Evolutionary conservation across 2,113 vertebrate species (phyloP).

Genomic region (Alouatta palliata): DNA sequence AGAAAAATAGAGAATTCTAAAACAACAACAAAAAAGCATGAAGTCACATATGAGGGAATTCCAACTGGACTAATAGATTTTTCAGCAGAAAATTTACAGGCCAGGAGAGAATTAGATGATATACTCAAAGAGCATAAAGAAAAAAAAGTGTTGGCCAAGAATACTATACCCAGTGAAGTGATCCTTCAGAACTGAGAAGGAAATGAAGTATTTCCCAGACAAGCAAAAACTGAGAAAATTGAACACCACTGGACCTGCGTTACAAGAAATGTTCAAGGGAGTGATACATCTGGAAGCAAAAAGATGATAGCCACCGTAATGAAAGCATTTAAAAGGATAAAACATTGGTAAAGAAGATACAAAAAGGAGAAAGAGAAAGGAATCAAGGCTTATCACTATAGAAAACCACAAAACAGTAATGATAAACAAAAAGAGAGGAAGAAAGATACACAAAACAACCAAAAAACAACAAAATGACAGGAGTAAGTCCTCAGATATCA

Average conservation of each 20-base stretch:
- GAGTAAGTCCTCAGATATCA: neutral
- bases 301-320: neutral
- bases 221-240: neutral
- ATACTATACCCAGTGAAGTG: neutral
- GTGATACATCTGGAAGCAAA: neutral
- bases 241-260: neutral
- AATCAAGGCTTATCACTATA: neutral
- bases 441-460: neutral
- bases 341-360: neutral
- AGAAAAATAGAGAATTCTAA: neutral
- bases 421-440: neutral
- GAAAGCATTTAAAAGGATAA: neutral
- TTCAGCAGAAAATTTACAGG: neutral
- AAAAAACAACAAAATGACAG: neutral
- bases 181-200: neutral
- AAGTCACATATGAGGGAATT: neutral
- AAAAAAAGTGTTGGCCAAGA: neutral
- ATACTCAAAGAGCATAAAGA: neutral
- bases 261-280: neutral
- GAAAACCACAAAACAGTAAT: neutral
- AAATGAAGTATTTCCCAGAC: neutral
- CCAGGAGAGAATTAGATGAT: neutral
- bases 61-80: neutral
- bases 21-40: neutral
- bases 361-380: neutral